A percentile compares a stretch with the other conserved stretches of the same genome.
Conservation (phyloP, 2,888 invertebrate genomes). For the Luperina nickerlii region DNA sequence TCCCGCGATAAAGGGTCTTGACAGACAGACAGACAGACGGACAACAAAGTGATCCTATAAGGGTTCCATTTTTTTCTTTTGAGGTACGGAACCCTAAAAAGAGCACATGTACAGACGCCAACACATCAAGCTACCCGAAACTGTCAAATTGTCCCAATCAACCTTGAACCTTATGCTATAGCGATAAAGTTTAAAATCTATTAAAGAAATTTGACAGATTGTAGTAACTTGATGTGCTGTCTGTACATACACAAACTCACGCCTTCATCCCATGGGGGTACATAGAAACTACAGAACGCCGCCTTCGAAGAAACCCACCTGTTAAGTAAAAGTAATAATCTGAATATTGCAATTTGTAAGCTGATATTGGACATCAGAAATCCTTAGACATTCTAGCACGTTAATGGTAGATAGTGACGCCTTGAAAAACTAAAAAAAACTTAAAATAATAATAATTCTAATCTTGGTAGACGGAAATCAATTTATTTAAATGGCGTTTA, state of each 20-base stretch:
- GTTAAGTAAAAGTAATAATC: slow-evolving; percentile 12
- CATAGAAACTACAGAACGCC: not conserved
- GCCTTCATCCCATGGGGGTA: not conserved
- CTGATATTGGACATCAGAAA: not conserved
- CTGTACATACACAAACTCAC: no score
- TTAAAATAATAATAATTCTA: slow-evolving; percentile 13
- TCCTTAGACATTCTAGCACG: slow-evolving; percentile 5
- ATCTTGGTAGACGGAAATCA: slow-evolving; percentile 29
- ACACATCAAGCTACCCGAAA: no score
- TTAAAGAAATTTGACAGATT: no score
- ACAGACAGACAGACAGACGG: no score
- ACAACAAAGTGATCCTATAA: no score
- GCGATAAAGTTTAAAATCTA: no score
- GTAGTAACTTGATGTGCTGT: no score
- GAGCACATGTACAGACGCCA: no score
- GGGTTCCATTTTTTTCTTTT: no score
- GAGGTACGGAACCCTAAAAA: not conserved
- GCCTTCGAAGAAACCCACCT: not conserved
- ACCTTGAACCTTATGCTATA: no score
- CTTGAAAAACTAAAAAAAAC: not conserved
- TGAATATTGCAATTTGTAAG: not conserved
- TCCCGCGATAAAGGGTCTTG: no score
- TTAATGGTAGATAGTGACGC: not conserved
- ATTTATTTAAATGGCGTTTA: slow-evolving; percentile 47
- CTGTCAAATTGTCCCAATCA: no score